These are phyloP conservation scores for Elaphurus davidianus DNA, from an alignment of 2,113 vertebrate genomes.

Conservation along the genomic window DNA sequence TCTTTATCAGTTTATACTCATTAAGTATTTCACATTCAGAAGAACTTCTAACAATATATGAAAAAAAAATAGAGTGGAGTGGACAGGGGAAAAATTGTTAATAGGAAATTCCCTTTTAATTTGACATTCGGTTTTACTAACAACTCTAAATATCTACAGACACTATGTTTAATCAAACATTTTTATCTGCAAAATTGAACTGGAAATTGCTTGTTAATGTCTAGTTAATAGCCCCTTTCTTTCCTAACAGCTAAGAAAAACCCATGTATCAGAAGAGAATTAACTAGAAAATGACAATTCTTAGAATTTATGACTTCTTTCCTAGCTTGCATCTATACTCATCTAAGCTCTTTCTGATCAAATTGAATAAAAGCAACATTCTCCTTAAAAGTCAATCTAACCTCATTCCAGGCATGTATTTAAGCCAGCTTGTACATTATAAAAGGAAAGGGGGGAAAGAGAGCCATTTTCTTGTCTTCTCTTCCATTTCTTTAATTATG, in stretches of 20 bases:
- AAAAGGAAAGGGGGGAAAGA: not conserved
- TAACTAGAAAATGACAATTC: conserved; percentile 63
- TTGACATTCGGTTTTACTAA: conserved; percentile 38
- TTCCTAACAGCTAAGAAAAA: conserved; percentile 55
- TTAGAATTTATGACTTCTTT: conserved; percentile 42
- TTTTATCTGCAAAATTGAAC: conserved; percentile 67
- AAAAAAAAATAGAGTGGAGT: not conserved
- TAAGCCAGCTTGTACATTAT: not conserved
- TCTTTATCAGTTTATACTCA: not conserved
- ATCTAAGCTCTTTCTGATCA: conserved; percentile 31
- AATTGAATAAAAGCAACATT: conserved; percentile 43
- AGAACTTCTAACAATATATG: not conserved
- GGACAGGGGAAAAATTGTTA: not conserved
- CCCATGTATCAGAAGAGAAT: conserved; percentile 56
- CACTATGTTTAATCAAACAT: conserved; percentile 68
- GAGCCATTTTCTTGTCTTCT: not conserved
- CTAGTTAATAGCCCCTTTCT: conserved; percentile 61
- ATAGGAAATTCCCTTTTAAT: not conserved
- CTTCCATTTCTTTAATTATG: conserved; percentile 40
- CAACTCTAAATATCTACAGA: conserved; percentile 57
- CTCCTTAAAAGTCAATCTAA: not conserved
- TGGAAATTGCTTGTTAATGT: conserved; percentile 68
- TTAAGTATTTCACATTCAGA: conserved; percentile 1
- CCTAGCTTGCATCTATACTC: not conserved
- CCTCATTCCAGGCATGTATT: not conserved